Base-by-base conservation (phyloP, 2,797 vertebrate genomes). In the Typhlichthys eigenmanni region DNA sequence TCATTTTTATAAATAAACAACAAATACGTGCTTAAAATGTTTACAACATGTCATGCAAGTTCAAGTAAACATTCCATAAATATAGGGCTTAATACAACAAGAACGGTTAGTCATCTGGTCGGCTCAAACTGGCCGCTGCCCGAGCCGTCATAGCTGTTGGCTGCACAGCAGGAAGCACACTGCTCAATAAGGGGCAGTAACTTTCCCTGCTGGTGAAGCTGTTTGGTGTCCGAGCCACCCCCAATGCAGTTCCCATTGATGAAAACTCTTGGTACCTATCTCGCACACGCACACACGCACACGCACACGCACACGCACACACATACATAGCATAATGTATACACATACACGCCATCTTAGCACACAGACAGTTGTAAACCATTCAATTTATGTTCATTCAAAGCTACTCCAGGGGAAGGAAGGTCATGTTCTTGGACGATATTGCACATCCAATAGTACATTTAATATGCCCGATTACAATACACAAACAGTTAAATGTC, bases 201-300 rank as follows among this genome's bases (percentile, higher is more conserved):
- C 81, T 89, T 96, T 9, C 97, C 98, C 85, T 96, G 93, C 67
- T 92, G 90, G 14, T 96, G 94, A 76, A 97, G 95, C 69, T 89
- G 92, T 0, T 92, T 91, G 69, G 94, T 96, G 47, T 98, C 96
- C 0, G 93, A 90, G 67, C 96, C 96, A 2, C 97, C 97, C 19
- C 98, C 97, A 14, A 99, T 93, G 82, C 95, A 98, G 71, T 88
- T 89, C 52, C 97, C 97, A 12, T 98, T 98, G 66, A 99, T 90
- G 90, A 98, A 99, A 69, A 98, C 94, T 88, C 89, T 80, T 0
- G 98, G 98, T n/a, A 99, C 96, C 97, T 99, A 71, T 29, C 72
- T 64, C 57, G 74, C 63, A 81, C 52, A 64, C 73, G 10, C 7
- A 0, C 34, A 38, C 34, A 38, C 6, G 3, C 72, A 64, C 57